phyloP scores from a whole-genome alignment of 1,140 invertebrate species.

The Cyclargus thomasi region DNA sequence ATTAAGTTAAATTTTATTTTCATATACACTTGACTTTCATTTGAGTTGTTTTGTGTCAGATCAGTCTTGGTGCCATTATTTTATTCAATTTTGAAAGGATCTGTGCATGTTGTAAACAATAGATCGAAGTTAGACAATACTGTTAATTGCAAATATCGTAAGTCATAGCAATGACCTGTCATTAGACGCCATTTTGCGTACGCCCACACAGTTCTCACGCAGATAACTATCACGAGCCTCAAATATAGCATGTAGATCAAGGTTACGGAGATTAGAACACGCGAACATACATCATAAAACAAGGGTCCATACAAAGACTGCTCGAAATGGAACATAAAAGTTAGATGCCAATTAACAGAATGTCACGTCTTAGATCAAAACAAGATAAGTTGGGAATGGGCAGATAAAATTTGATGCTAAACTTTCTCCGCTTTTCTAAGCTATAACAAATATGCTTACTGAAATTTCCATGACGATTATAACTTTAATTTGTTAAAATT shows the following conservation, averaged over 20 bases:
- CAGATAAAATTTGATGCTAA: background rate
- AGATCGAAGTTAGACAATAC: no score
- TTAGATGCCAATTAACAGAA: background rate
- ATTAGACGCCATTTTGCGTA: slow-evolving; percentile 19
- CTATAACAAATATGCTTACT: background rate
- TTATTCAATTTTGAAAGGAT: no score
- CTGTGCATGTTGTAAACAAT: no score
- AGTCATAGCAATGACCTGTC: slow-evolving; percentile 18
- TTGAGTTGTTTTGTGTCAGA: no score
- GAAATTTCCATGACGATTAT: no score
- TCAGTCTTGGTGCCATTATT: no score
- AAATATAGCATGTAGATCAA: slow-evolving; percentile 25
- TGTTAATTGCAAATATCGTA: slow-evolving; percentile 15
- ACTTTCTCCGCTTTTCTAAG: background rate
- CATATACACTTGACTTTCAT: no score
- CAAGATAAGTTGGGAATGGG: background rate
- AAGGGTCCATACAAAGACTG: background rate
- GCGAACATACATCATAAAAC: background rate
- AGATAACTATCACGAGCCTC: slow-evolving; percentile 27
- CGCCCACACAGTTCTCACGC: slow-evolving; percentile 31
- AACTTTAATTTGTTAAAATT: no score
- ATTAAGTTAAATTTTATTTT: no score
- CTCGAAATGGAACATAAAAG: background rate
- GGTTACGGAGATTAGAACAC: slow-evolving; percentile 16
- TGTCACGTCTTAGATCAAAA: background rate